Conservation (phyloP, 2,888 invertebrate species). For the Amphipoea oculea region DNA sequence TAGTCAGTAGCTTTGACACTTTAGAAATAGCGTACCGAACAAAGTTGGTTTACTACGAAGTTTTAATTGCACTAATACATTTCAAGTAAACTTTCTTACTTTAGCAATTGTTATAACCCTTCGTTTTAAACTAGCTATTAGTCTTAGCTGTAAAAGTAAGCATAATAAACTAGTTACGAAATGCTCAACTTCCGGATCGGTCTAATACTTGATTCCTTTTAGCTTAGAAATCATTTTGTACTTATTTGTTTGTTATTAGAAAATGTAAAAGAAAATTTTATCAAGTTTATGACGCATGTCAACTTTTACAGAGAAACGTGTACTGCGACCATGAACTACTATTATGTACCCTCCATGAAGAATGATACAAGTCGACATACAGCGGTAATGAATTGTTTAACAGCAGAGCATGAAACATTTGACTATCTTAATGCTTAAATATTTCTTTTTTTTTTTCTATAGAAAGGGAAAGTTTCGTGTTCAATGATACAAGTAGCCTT, state of each 20-base stretch:
- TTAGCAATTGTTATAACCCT: slow-evolving; percentile 17
- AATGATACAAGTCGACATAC: slow-evolving; percentile 9
- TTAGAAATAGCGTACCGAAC: slow-evolving; percentile 35
- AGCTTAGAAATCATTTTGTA: slow-evolving; percentile 68
- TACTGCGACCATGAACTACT: slow-evolving; percentile 6
- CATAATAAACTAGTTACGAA: slow-evolving; percentile 67
- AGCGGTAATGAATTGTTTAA: slow-evolving; percentile 10
- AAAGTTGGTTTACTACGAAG: slow-evolving; percentile 21
- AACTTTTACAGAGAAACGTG: slow-evolving; percentile 23
- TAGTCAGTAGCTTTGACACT: slow-evolving; percentile 42
- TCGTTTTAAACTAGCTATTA: slow-evolving; percentile 45
- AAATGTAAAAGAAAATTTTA: slow-evolving; percentile 21
- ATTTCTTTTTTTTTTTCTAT: background rate
- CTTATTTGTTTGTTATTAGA: slow-evolving; percentile 58
- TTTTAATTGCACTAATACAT: slow-evolving; percentile 36
- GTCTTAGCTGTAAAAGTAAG: slow-evolving; percentile 54
- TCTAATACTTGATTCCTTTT: slow-evolving; percentile 73
- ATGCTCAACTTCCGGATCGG: slow-evolving; percentile 77
- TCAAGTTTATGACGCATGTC: slow-evolving; percentile 11
- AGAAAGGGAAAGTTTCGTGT: background rate
- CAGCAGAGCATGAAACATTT: background rate
- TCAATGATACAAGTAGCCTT: background rate
- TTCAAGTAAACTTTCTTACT: slow-evolving; percentile 20
- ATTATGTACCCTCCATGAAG: slow-evolving; percentile 6
- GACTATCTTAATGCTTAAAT: background rate